These are phyloP conservation scores for Glossosoma conforme DNA, from an alignment of 1,140 invertebrate genomes.

Conservation along the genomic window DNA sequence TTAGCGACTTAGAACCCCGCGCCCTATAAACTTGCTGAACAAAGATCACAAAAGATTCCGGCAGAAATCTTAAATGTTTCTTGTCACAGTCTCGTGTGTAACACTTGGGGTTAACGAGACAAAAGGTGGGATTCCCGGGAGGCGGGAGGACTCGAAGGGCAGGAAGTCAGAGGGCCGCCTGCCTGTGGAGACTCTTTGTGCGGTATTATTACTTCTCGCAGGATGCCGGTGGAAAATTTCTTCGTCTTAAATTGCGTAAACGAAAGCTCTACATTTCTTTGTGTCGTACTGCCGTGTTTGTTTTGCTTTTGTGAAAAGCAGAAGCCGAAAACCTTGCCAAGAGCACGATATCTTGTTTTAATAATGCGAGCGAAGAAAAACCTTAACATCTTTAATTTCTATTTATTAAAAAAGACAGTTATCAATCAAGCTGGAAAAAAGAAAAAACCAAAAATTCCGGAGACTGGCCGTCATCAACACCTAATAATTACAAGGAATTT, in stretches of 20 bases:
- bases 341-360: no score
- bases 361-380: no score
- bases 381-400: no score
- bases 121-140: conserved; percentile 29
- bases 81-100: conserved; percentile 17
- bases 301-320: background rate
- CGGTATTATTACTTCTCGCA: conserved; percentile 1
- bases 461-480: no score
- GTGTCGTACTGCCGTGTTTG: no score
- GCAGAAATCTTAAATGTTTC: conserved; percentile 32
- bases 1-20: no score
- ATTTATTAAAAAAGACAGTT: no score
- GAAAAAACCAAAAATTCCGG: no score
- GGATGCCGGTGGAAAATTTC: background rate
- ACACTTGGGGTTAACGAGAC: conserved; percentile 31
- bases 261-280: background rate
- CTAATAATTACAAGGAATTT: no score
- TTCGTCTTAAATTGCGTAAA: background rate
- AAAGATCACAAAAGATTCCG: conserved; percentile 29
- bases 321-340: background rate
- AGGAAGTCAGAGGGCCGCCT: conserved; percentile 12
- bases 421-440: no score
- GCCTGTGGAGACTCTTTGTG: conserved; percentile 4
- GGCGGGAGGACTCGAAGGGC: conserved; percentile 19
- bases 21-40: conserved; percentile 29